Evolutionary conservation across 2,113 vertebrate genomes (phyloP).

Genomic region (Ifrita kowaldi): DNA sequence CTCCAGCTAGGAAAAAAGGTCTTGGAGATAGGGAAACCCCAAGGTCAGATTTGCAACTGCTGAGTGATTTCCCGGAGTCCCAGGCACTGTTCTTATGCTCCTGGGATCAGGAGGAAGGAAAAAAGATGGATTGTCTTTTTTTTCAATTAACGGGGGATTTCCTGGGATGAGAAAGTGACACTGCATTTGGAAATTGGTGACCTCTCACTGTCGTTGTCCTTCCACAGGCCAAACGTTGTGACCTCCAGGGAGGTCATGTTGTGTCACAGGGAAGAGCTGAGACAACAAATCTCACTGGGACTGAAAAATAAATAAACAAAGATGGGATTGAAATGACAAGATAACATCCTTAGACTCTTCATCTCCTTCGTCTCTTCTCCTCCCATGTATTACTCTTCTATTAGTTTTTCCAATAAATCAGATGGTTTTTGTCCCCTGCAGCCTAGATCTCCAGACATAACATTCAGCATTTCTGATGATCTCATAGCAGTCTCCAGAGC

Average conservation of each 20-base stretch:
- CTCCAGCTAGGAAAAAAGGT: neutral
- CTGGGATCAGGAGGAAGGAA: neutral
- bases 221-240: neutral
- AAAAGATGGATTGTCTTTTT: neutral
- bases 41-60: neutral
- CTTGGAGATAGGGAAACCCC: neutral
- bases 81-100: neutral
- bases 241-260: neutral
- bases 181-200: accelerated
- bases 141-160: neutral
- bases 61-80: neutral
- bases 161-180: neutral
- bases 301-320: neutral
- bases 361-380: neutral
- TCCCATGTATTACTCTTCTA: neutral
- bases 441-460: neutral
- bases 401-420: conserved; percentile 8
- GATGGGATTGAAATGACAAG: neutral
- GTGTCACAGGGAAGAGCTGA: neutral
- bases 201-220: neutral
- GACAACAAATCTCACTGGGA: neutral
- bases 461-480: neutral
- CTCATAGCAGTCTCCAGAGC: neutral
- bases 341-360: neutral
- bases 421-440: neutral